Evolutionary conservation across 2,113 vertebrate genomes (phyloP).

Genomic region (Varanus komodoensis): DNA sequence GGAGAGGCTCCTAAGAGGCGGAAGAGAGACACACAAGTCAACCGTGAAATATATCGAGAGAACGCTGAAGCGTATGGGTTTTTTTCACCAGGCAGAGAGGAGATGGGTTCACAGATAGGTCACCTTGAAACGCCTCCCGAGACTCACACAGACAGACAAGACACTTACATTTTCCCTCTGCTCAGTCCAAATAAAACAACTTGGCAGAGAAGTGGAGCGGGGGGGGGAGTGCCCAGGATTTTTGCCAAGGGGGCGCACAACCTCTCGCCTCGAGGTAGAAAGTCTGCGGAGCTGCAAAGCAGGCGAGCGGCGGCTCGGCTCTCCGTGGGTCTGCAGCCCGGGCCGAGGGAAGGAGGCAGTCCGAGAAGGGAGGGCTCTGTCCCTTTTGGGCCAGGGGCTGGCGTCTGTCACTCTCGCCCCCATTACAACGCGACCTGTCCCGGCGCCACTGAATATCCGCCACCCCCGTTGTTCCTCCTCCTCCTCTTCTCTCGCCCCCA

Average conservation of each 20-base stretch:
- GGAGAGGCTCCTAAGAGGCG: constrained; percentile 62
- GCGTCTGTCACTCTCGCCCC: constrained; percentile 19
- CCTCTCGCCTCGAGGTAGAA: neutral
- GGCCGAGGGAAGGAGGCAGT: neutral
- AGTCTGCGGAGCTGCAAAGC: neutral
- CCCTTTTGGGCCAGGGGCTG: neutral
- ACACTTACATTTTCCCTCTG: constrained; percentile 56
- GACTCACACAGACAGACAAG: neutral
- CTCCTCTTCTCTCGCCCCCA: neutral
- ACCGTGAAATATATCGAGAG: constrained; percentile 27
- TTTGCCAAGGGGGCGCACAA: constrained; percentile 1
- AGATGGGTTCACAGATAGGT: neutral
- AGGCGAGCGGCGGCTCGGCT: neutral
- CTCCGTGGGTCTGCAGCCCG: constrained; percentile 15
- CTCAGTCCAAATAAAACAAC: neutral
- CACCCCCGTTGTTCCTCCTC: neutral
- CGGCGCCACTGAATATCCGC: neutral
- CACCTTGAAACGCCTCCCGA: neutral
- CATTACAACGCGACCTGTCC: neutral
- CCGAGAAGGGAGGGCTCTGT: neutral
- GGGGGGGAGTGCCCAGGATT: neutral
- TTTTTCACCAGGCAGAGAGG: neutral
- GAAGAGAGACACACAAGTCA: constrained; percentile 42
- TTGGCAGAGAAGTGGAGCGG: neutral
- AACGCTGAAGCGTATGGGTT: too few species aligned